Percentiles rank a stretch among this genome's conserved stretches.
Conservation (phyloP, 2,113 vertebrate species). For the Etheostoma spectabile region DNA sequence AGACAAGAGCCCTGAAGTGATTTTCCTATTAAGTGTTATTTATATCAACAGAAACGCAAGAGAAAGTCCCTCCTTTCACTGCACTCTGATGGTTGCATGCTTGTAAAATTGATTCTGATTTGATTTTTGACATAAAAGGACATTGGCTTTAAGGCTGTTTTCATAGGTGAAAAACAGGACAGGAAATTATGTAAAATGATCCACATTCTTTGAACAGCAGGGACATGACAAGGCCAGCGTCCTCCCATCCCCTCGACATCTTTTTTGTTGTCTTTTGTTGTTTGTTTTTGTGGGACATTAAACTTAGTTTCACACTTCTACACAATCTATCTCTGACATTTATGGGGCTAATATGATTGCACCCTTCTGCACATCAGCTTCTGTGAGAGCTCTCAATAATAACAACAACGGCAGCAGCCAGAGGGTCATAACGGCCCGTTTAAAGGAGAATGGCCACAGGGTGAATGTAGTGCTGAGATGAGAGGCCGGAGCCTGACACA, state of each 20-base stretch:
- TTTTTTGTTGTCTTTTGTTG: not conserved
- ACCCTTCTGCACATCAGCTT: not conserved
- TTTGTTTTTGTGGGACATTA: not conserved
- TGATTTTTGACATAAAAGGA: slow-evolving; percentile 27
- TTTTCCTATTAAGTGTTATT: not conserved
- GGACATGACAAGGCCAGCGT: not conserved
- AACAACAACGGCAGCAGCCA: slow-evolving; percentile 46
- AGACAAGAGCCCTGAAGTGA: not conserved
- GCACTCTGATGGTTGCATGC: not conserved
- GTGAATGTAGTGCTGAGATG: slow-evolving; percentile 44
- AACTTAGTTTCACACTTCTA: not conserved
- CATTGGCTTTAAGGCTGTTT: not conserved
- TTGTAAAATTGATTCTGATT: slow-evolving; percentile 27
- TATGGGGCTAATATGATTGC: not conserved
- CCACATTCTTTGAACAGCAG: slow-evolving; percentile 22
- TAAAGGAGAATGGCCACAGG: slow-evolving; percentile 40
- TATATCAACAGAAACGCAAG: not conserved
- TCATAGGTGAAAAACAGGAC: slow-evolving; percentile 1
- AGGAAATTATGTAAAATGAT: slow-evolving; percentile 2
- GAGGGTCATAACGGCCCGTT: slow-evolving; percentile 32
- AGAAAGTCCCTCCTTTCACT: not conserved
- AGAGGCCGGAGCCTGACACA: slow-evolving; percentile 5
- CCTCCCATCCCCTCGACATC: not conserved
- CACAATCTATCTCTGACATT: slow-evolving; percentile 1
- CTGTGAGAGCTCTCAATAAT: slow-evolving; percentile 25